Evolutionary conservation across 2,888 invertebrate species (phyloP), one percentile per base, ranked within the genome.

Genomic region (Drosophila maculinotata): DNA sequence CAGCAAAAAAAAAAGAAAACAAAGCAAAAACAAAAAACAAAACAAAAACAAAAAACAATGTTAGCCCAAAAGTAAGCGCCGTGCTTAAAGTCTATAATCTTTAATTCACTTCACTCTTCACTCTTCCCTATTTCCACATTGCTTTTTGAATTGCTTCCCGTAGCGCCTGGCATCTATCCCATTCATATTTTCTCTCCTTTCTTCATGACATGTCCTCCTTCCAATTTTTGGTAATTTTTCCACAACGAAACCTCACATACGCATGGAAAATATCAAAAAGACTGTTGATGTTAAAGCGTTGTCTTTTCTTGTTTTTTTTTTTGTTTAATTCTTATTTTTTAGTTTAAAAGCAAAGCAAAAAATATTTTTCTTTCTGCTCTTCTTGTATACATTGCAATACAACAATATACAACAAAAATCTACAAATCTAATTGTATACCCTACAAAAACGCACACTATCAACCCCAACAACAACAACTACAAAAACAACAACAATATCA

Each of bases 251-350:
- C 45, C 69, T 76, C 69, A 65, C 59, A 74, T 75, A 89, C 81
- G 89, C 88, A 81, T 89, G 90, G 81, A 83, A 89, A 88, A 88
- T 88, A 89, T 88, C 81, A 81, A 90, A 71, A 75, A 87, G 39
- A 65, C 39, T 79, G 76, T 89, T 79, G 57, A 79, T 83, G 83
- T 87, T 89, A 87, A 89, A 88, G 75, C 81, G 73, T 87, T 87
- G 71, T 78, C 68, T 88, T 87, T 70, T 78, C 69, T 88, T 87
- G 79, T 82, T 77, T 83, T 82, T 86, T 71, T 70, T 74, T 77
- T 74, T 79, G 48, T 82, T 78, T 69, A 69, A 74, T 76, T 77
- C 54, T 80, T 87, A 69, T 81, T 72, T 85, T 89, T 74, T 87
- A 90, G 89, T 89, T 74, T 90, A 90, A 89, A 78, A 82, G 73